phyloP scores from a whole-genome alignment of 2,113 vertebrate species.

The Danionella cerebrum region DNA sequence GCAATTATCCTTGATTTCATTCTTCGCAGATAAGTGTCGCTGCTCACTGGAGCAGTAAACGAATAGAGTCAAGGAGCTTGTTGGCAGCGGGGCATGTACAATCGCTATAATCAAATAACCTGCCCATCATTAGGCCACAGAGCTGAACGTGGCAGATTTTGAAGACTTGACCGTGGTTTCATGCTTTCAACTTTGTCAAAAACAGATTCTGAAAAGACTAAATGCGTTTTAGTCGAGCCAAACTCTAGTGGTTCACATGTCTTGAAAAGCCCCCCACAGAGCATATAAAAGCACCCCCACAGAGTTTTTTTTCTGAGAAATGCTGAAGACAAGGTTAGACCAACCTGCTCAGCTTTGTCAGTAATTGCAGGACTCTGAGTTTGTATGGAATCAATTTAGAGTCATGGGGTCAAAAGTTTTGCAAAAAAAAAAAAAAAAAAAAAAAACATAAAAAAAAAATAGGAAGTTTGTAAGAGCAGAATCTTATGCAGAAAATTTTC shows the following conservation, averaged over 20 bases:
- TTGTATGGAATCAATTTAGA: too few relatives aligned
- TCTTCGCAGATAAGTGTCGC: conserved; percentile 55
- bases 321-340: not conserved
- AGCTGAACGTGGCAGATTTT: not conserved
- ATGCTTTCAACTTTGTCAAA: not conserved
- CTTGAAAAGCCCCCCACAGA: not conserved
- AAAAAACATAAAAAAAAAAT: too few relatives aligned
- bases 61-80: conserved; percentile 43
- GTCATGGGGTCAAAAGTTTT: too few relatives aligned
- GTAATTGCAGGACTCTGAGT: too few relatives aligned
- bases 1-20: conserved; percentile 60
- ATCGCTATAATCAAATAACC: conserved; percentile 34
- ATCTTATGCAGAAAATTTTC: too few relatives aligned
- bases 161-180: not conserved
- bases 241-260: not conserved
- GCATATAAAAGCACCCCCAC: not conserved
- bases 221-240: not conserved
- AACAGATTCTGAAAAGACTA: not conserved
- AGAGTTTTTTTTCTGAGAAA: not conserved
- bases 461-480: too few relatives aligned
- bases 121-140: conserved; percentile 26
- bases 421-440: too few relatives aligned
- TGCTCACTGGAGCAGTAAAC: conserved; percentile 49
- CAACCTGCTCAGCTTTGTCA: too few relatives aligned
- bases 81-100: conserved; percentile 43